These are phyloP conservation scores for Rhorus exstirpatorius DNA, from an alignment of 2,888 invertebrate genomes.

Conservation along the genomic window DNA sequence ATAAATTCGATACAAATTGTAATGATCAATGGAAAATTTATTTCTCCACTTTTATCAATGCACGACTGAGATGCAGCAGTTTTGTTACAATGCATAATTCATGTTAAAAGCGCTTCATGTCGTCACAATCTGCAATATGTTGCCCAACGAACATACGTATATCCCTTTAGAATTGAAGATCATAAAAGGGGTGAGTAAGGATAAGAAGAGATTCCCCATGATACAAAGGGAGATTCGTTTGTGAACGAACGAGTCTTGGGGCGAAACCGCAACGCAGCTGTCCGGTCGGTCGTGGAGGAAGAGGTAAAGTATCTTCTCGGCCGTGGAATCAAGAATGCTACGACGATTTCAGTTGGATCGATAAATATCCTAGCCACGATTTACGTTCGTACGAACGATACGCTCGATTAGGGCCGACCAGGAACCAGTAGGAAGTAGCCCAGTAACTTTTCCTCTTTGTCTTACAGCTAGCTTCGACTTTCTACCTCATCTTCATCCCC, in stretches of 20 bases:
- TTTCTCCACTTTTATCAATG: too few species aligned
- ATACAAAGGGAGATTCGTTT: slow-evolving; percentile 38
- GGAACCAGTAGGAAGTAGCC: slow-evolving; percentile 15
- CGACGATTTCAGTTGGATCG: slow-evolving; percentile 34
- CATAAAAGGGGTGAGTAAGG: too few species aligned
- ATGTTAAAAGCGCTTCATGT: too few species aligned
- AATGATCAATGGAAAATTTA: too few species aligned
- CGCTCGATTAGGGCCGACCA: slow-evolving; percentile 42
- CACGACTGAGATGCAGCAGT: too few species aligned
- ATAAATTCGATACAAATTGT: neutral
- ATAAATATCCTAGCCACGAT: slow-evolving; percentile 16
- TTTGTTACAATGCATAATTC: too few species aligned
- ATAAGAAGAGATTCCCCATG: neutral
- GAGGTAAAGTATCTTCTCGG: neutral
- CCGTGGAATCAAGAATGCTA: slow-evolving; percentile 25
- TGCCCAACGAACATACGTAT: too few species aligned
- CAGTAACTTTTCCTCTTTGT: slow-evolving; percentile 56
- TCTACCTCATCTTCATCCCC: slow-evolving; percentile 41
- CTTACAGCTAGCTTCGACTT: slow-evolving; percentile 47
- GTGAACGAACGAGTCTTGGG: slow-evolving; percentile 22
- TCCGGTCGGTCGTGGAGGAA: neutral
- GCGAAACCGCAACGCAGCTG: slow-evolving; percentile 38
- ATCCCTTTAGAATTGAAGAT: too few species aligned
- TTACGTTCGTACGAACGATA: slow-evolving; percentile 41
- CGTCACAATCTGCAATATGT: too few species aligned